Conservation (phyloP, 2,797 vertebrate species). For the Aphelocoma californica region DNA sequence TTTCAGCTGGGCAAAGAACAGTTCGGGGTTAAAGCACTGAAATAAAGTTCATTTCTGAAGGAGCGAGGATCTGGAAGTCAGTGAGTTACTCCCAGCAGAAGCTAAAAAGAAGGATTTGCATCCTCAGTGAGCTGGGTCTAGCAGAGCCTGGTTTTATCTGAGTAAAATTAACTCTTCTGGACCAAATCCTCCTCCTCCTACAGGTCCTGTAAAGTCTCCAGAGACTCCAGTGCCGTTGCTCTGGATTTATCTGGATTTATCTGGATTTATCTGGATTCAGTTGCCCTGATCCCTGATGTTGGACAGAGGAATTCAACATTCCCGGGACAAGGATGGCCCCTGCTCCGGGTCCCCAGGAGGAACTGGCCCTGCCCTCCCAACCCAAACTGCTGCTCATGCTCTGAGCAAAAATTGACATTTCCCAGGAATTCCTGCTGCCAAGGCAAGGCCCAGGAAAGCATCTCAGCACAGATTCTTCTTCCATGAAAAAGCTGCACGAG, state of each 20-base stretch:
- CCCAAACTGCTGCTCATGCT: background rate
- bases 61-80: background rate
- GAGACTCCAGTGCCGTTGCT: background rate
- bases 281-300: background rate
- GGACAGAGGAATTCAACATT: background rate
- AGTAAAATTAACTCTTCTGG: background rate
- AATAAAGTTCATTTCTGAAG: background rate
- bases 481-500: background rate
- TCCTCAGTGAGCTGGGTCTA: background rate
- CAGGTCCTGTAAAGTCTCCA: background rate
- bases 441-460: background rate
- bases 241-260: background rate
- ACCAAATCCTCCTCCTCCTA: background rate
- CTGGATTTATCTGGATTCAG: too few species aligned
- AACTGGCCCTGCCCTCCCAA: too few species aligned
- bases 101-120: background rate
- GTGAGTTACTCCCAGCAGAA: background rate
- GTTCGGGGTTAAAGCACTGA: background rate
- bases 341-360: background rate
- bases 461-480: background rate
- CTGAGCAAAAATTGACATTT: rapidly evolving
- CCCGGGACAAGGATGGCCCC: background rate
- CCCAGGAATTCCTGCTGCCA: background rate
- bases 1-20: background rate
- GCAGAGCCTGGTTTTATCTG: background rate